Base-by-base conservation (phyloP, 2,888 invertebrate genomes). In the Macrosiphum euphorbiae region DNA sequence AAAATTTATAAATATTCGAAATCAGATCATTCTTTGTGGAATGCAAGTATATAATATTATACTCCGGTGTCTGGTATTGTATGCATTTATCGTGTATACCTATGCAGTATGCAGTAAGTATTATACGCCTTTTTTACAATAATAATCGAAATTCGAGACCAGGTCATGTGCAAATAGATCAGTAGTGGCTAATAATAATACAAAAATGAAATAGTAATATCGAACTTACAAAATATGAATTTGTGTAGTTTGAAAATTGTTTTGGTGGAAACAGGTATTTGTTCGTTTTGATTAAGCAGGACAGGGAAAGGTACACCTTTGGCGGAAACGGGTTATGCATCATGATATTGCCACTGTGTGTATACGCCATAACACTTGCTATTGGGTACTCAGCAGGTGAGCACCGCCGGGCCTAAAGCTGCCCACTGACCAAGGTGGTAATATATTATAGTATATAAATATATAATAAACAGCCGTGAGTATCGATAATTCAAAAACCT, bases 271-370 rank as follows among this genome's bases (percentile, higher is more conserved):
- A 78, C 78, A 35, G 78, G 78, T 35, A 78, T 35, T 78, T 78
- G 35, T 78, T 78, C 35, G 78, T 78, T 78, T 78, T 78, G 78
- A 35, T 78, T 35, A 78, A 78, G 35, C 35, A 35, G 35, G 78
- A 78, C 35, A 20, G 67, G 28, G 67, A 67, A 67, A 35, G 78
- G 78, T 78, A 35, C 35, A 78, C 78, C 78, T 78, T 78, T 35
- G 35, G 35, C 78, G 78, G 78, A 78, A 78, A 78, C 78, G 78
- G 35, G 78, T 78, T 78, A 78, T 67, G n/a, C n/a, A 67, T 67
- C 67, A 67, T 20, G 78, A 78, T 78, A 78, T 78, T 67, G 78
- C 78, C 78, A 78, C 78, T 78, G 78, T 78, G 35, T 35, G 20
- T 35, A 78, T 26, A 78, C 78, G 35, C 78, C 35, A 78, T 20